These are phyloP conservation scores for Xanthostigma xanthostigma DNA, from an alignment of 2,888 invertebrate species.

Conservation along the genomic window DNA sequence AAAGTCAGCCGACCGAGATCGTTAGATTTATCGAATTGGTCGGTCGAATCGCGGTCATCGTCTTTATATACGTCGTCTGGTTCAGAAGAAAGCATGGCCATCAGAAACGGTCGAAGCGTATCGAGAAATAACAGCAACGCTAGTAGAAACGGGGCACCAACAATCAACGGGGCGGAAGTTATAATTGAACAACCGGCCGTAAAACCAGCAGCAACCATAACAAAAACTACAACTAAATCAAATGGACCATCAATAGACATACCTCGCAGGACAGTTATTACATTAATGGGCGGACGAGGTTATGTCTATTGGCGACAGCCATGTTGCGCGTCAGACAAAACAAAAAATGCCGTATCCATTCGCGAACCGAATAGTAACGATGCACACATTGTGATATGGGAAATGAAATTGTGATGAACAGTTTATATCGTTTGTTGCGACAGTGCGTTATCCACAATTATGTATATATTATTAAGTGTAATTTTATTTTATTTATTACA, in stretches of 20 bases:
- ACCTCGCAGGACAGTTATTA: conserved; percentile 61
- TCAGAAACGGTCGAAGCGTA: conserved; percentile 46
- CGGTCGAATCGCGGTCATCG: conserved; percentile 70
- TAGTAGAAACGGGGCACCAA: conserved; percentile 37
- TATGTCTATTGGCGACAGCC: conserved; percentile 76
- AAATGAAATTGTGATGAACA: conserved; percentile 55
- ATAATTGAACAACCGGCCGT: conserved; percentile 12
- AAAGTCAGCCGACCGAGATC: conserved; percentile 69
- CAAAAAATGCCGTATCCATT: conserved; percentile 30
- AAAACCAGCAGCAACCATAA: conserved; percentile 15
- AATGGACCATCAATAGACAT: conserved; percentile 28
- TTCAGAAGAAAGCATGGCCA: conserved; percentile 70
- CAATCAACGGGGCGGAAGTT: conserved; percentile 22
- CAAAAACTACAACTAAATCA: conserved; percentile 12
- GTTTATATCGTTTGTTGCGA: not conserved
- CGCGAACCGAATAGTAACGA: conserved; percentile 65
- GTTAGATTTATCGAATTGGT: conserved; percentile 75
- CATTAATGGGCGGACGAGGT: conserved; percentile 76
- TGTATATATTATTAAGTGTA: conserved; percentile 12
- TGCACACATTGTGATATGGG: conserved; percentile 84
- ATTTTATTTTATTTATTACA: conserved; percentile 9
- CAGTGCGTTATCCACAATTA: conserved; percentile 4
- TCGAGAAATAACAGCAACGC: conserved; percentile 64
- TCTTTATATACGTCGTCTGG: conserved; percentile 71
- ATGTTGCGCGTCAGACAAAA: conserved; percentile 42